Evolutionary conservation across 2,888 invertebrate species (phyloP).

Genomic region (Mactromeris polynyma): DNA sequence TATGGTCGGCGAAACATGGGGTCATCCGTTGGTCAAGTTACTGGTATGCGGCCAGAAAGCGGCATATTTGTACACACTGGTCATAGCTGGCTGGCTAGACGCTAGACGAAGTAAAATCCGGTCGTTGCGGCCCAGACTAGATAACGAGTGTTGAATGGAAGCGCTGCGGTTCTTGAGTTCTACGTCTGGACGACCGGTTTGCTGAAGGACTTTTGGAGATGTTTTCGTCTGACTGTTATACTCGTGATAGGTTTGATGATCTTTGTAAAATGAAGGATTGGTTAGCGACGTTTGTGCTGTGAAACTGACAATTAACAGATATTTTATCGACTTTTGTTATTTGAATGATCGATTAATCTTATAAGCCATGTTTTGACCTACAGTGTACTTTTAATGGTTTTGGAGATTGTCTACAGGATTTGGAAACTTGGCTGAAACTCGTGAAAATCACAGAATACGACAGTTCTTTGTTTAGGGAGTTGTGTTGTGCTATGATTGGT

Average conservation of each 20-base stretch:
- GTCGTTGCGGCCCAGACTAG: conserved; percentile 25
- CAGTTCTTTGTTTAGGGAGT: neutral
- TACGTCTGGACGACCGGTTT: neutral
- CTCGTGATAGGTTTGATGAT: too few relatives aligned
- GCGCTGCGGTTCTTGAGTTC: neutral
- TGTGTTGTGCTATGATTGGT: neutral
- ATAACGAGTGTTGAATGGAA: neutral
- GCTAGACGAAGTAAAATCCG: conserved; percentile 15
- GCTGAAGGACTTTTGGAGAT: neutral
- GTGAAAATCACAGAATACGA: neutral
- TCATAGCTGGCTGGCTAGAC: conserved; percentile 17
- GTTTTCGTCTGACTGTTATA: neutral
- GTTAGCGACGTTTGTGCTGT: neutral
- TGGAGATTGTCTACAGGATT: too few relatives aligned
- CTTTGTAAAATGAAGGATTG: neutral
- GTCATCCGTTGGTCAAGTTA: conserved; percentile 49
- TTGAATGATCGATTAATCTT: too few relatives aligned
- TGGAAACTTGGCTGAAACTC: neutral
- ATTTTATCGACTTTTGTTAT: neutral
- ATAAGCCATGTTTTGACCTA: too few relatives aligned
- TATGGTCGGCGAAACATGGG: conserved; percentile 14
- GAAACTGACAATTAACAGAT: neutral
- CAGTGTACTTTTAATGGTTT: too few relatives aligned
- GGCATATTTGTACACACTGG: conserved; percentile 42
- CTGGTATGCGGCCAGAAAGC: conserved; percentile 45